Conservation (phyloP, 2,797 vertebrate species). For the Malurus leucopterus region DNA sequence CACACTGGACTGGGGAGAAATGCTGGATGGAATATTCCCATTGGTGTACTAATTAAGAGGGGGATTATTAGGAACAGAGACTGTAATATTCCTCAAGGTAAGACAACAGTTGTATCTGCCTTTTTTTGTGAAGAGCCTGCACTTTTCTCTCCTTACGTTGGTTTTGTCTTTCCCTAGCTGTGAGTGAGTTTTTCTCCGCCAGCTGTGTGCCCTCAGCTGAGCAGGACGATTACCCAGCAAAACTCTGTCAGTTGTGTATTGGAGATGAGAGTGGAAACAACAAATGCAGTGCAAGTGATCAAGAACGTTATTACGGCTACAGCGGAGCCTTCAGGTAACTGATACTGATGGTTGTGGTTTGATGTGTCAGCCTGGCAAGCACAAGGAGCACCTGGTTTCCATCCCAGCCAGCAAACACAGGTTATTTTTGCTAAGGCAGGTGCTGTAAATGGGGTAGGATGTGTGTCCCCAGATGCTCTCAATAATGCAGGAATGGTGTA, state of each 20-base stretch:
- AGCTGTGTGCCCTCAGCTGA: slow-evolving; percentile 89
- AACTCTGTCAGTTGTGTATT: slow-evolving; percentile 82
- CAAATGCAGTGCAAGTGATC: slow-evolving; percentile 81
- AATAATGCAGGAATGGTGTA: accelerated
- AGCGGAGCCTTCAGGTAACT: slow-evolving; percentile 91
- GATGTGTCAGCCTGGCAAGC: neutral
- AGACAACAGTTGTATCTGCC: neutral
- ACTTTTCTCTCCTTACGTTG: neutral
- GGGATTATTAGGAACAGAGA: slow-evolving; percentile 70
- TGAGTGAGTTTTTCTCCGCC: slow-evolving; percentile 83
- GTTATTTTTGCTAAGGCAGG: neutral
- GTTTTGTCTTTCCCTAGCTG: slow-evolving; percentile 68
- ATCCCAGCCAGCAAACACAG: neutral
- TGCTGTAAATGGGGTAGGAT: neutral
- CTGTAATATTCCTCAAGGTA: slow-evolving; percentile 79
- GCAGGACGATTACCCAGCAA: slow-evolving; percentile 73
- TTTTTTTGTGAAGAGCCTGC: neutral
- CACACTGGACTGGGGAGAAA: slow-evolving; percentile 84
- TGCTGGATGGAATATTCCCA: slow-evolving; percentile 87
- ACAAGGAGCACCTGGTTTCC: neutral
- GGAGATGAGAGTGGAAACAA: slow-evolving; percentile 79
- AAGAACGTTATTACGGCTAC: slow-evolving; percentile 86
- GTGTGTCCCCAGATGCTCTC: neutral
- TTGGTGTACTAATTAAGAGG: slow-evolving; percentile 73
- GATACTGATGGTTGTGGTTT: accelerated